Percentiles rank a stretch among this genome's conserved stretches.
Conservation (phyloP, 2,113 vertebrate species). For the Dermatemys mawii region DNA sequence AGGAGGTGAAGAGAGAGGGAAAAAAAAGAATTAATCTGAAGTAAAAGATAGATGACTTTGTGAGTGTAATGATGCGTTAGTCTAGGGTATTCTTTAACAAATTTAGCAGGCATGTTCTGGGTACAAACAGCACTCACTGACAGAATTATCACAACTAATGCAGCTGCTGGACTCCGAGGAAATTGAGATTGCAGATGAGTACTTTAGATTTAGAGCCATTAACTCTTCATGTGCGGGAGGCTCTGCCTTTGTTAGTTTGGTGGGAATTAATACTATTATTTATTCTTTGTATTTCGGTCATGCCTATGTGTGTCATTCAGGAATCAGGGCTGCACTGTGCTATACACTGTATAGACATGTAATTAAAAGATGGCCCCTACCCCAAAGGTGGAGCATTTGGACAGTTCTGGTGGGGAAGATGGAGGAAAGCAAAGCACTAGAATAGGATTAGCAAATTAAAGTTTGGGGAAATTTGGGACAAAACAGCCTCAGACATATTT, state of each 20-base stretch:
- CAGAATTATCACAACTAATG: constrained; percentile 93
- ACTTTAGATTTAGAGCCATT: constrained; percentile 71
- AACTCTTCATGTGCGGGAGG: constrained; percentile 39
- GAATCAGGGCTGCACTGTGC: background rate
- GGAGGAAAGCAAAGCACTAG: background rate
- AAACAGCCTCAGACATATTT: fast-evolving
- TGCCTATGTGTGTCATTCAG: fast-evolving
- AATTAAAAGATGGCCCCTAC: fast-evolving
- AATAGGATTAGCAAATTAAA: background rate
- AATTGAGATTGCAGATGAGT: constrained; percentile 76
- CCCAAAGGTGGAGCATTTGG: fast-evolving
- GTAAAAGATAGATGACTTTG: constrained; percentile 98
- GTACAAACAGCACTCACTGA: constrained; percentile 86
- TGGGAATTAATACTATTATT: background rate
- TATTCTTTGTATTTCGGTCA: fast-evolving
- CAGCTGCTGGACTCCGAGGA: constrained; percentile 88
- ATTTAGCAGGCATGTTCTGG: constrained; percentile 92
- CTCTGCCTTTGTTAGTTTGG: fast-evolving
- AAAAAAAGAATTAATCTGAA: constrained; percentile 98
- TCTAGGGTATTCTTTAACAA: constrained; percentile 92
- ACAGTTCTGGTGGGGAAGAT: background rate
- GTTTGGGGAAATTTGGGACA: background rate
- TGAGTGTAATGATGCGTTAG: constrained; percentile 95
- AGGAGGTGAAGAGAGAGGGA: constrained; percentile 92
- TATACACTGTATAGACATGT: background rate